A percentile compares a stretch with the other conserved stretches of the same genome.
phyloP scores from a whole-genome alignment of 1,140 invertebrate species.

The Schlechtendalia chinensis region DNA sequence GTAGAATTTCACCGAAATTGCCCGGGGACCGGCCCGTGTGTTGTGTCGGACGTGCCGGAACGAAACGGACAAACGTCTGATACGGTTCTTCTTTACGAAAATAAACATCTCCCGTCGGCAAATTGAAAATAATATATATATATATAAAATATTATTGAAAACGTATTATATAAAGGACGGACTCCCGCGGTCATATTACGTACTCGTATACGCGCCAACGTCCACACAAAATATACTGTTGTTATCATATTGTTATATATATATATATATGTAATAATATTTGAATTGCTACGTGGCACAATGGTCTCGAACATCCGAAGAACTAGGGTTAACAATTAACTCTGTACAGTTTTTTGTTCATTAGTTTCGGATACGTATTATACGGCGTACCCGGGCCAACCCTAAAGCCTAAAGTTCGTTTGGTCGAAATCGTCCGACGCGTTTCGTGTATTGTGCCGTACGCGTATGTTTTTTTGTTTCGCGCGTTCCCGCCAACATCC shows the following conservation, averaged over 20 bases:
- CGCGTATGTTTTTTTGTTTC: background rate
- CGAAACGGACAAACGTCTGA: background rate
- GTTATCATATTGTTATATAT: too few relatives aligned
- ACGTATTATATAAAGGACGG: background rate
- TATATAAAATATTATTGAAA: too few relatives aligned
- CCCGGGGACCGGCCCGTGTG: background rate
- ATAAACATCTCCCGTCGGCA: background rate
- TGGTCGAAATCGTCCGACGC: background rate
- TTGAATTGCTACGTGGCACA: background rate
- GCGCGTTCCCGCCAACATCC: too few relatives aligned
- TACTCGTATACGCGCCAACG: background rate
- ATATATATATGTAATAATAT: background rate
- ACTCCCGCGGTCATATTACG: background rate
- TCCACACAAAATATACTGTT: background rate
- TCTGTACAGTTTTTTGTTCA: background rate
- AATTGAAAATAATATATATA: slow-evolving; percentile 18
- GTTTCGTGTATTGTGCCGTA: background rate
- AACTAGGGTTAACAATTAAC: background rate
- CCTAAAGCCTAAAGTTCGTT: background rate
- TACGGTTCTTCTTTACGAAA: slow-evolving; percentile 6
- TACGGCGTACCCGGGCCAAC: background rate
- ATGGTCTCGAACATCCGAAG: background rate
- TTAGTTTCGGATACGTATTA: background rate
- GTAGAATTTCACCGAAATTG: slow-evolving; percentile 28
- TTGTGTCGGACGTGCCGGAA: slow-evolving; percentile 8